Evolutionary conservation across 2,113 vertebrate genomes (phyloP), one percentile per base, ranked within the genome.

Genomic region (Thymallus thymallus): DNA sequence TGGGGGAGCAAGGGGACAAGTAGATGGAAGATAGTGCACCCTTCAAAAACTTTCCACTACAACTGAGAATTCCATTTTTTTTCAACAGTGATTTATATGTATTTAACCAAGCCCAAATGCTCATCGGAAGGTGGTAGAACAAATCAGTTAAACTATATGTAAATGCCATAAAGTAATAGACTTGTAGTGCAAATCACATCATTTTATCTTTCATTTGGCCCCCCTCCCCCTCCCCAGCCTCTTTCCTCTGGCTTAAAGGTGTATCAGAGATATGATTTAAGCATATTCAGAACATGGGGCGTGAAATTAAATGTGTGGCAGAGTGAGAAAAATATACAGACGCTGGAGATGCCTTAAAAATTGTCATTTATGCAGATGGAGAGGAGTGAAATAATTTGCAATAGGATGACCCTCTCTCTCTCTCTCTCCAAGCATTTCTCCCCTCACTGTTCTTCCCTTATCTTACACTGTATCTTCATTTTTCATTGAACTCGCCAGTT

Each of bases 301-400:
- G 97, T 98, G 97, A 99, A 99, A 99, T 99, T 98, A 98, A 98
- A 98, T 98, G 96, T 98, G 98, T 98, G 98, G 96, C 96, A 98
- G 98, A 98, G 96, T 98, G 97, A 97, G 96, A 98, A 98, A 98
- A 98, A 98, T 98, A 99, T 99, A 98, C 97, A 98, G 97, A 95
- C 96, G 96, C 96, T 94, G 93, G 95, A 98, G 97, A 98, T 97
- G 96, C 97, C 95, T 97, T 98, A 98, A 98, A 99, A 99, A 98
- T 97, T 97, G 96, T 98, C 96, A 97, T 98, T 99, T 99, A 98
- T 99, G 98, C 97, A 99, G 95, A 99, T 98, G 95, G 96, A 95
- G 95, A 96, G 93, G 94, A 98, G 95, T 96, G 95, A 97, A 98
- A 98, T 99, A 94, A 98, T 98, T 97, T 97, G 96, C 95, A 97